Evolutionary conservation across 2,888 invertebrate species (phyloP), one percentile per base, ranked within the genome.

Genomic region (Nephrotoma flavescens): DNA sequence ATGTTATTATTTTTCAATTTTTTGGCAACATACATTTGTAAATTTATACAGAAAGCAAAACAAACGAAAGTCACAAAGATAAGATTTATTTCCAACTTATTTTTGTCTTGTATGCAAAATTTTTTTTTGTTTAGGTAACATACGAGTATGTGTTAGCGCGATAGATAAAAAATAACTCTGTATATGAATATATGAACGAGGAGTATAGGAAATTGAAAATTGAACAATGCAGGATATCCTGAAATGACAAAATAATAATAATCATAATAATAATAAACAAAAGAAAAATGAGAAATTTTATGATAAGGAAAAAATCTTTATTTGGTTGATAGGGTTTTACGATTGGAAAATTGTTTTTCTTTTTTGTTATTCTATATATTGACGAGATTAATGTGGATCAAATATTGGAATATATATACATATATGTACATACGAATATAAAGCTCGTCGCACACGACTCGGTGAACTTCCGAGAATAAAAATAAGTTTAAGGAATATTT

Each of bases 181-280:
- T n/a, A n/a, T 52, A 52, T 9, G 4, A 15, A 31, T 71, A 31
- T 71, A 71, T 71, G 47, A 11, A 71, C 47, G 4, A 42, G n/a
- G 12, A 6, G 15, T 84, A 84, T n/a, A 84, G 86, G 86, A 86
- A 86, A 86, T 86, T 86, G 86, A 86, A 86, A 45, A 86, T 86
- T 86, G 44, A 44, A 45, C 45, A 86, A 86, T 86, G 44, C 86
- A 86, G 86, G 86, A 86, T 86, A 86, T 86, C 86, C 86, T 86
- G 45, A 86, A 45, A 44, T 86, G 45, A 85, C 45, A 86, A 45
- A 86, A 45, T 71, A 71, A 71, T 71, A 71, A 71, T 71, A 71
- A 52, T 52, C 52, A 52, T 52, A 52, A 71, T 71, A 71, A 71
- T 71, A 71, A 71, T 71, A 71, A 71, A 71, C 71, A 71, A 71